Evolutionary conservation across 2,797 vertebrate genomes (phyloP), one percentile per base, ranked within the genome.

Genomic region (Xerus rutilus): DNA sequence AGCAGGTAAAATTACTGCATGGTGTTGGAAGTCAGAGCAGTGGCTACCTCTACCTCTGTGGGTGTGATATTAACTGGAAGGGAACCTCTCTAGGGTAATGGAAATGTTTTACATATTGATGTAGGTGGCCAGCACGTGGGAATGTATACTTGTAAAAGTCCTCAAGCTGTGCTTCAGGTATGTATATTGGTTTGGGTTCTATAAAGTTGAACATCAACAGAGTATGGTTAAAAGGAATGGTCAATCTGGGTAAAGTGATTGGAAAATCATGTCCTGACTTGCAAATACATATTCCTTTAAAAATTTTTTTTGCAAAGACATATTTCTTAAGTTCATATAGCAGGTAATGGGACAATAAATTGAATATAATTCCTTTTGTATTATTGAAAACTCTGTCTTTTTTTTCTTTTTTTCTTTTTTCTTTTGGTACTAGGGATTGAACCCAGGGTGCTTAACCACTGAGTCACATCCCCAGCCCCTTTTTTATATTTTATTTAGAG

Each of bases 91-190:
- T 88, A 11, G n/a, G 62, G 13, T 52, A 35, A 62, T 62, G n/a
- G 45, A 86, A 82, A 92, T 81, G 57, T 86, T 89, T 64, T 89
- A 8, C 28, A 45, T 77, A 59, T 82, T 93, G 72, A 62, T 72
- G 45, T 93, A 69, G 45, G 73, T 47, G 52, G 39, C 32, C 20
- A 62, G 59, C n/a, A 64, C 35, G 73, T 12, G 20, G 39, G 45
- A 72, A 54, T 73, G 72, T 21, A 39, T 32, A 87, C 4, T 62
- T 52, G 43, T 47, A 79, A 74, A 94, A 10, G 39, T 64, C n/a
- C 69, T 92, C 86, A 94, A 77, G 79, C 39, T 93, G 43, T 85
- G 67, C n/a, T 91, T 72, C 52, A 73, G 84, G 89, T 89, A 85
- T 43, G 18, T 90, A 25, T 59, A 54, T 65, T 83, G 77, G 21